Evolutionary conservation across 1,140 invertebrate genomes (phyloP), one percentile per base, ranked within the genome.

Genomic region (Drosophila mayri): DNA sequence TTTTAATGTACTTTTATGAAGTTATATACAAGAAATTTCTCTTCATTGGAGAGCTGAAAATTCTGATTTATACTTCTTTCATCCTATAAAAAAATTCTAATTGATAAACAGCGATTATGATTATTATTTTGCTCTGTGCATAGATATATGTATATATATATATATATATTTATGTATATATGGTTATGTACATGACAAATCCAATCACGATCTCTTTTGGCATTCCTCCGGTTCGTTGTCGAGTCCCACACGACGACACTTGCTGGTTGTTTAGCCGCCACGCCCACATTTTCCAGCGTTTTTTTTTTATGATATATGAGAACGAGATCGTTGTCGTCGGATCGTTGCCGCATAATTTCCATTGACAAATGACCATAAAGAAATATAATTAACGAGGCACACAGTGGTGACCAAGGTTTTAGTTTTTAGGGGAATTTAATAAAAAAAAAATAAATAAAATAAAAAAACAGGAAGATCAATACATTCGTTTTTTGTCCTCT

Each of bases 281-380:
- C 78, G 57, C 77, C 77, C 71, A 80, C 67, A 25, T 63, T 62
- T 38, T 41, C 38, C 57, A 78, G 74, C 37, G 52, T 11, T 14
- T 54, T 54, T 54, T 25, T 25, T 25, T 61, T 50, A 46, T 79
- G 81, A 83, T 65, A 71, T 63, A 66, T 72, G 66, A 72, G 52
- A 72, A 58, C 68, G 20, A 49, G 72, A 81, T 74, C 59, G 59
- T 68, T 79, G 70, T 74, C 63, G 64, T 74, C 63, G 37, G 49
- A 11, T 73, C 46, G 57, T 73, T 64, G 73, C 64, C 79, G 81
- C 81, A 77, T 85, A 74, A 75, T 81, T 81, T 86, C 38, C 65
- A 86, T 71, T 85, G 82, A 86, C 74, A 85, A 85, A 85, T 81
- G 75, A 64, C 61, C 78, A 75, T 67, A 43, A 76, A 70, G 67